Evolutionary conservation across 2,888 invertebrate genomes (phyloP), one percentile per base, ranked within the genome.

Genomic region (Camponotus fellah): DNA sequence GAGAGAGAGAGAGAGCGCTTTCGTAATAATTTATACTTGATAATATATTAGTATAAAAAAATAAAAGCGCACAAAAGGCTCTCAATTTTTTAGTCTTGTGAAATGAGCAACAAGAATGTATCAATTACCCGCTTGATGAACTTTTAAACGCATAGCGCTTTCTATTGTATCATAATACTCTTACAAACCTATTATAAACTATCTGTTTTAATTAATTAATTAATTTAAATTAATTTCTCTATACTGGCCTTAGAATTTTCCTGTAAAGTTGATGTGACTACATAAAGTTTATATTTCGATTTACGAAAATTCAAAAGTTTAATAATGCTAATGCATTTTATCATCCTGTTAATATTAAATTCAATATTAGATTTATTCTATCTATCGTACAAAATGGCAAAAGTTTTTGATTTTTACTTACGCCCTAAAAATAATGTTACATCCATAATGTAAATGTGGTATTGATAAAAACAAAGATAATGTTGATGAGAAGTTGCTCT

Each of bases 111-210:
- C 34, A 5, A 80, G 21, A 60, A 71, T 37, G 71, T 79, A 71
- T 79, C 21, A 56, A 72, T 81, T 88, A 92, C 92, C 92, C 92
- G 92, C 87, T 88, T 80, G 75, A 81, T 84, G 92, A 92, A 92
- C 92, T 92, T 86, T 84, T 85, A 85, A 88, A 88, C 87, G 84
- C 75, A 49, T 76, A 21, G 86, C 88, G 87, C 86, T 86, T 83
- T 14, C 53, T 60, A 65, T 66, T 66, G 83, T 77, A 65, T 66
- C 9, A 12, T 84, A 56, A 68, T 74, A 37, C 9, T n/a, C n/a
- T 71, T 71, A 60, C 46, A 60, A 62, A 72, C 60, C 12, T 62
- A 80, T 79, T 8, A 26, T 62, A 46, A 83, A 21, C 0, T 68
- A 75, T 53, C 2, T 83, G 49, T 32, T 62, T 77, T 37, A 26